These are phyloP conservation scores for Megaceryle maxima DNA, from an alignment of 2,113 vertebrate genomes.

Conservation along the genomic window DNA sequence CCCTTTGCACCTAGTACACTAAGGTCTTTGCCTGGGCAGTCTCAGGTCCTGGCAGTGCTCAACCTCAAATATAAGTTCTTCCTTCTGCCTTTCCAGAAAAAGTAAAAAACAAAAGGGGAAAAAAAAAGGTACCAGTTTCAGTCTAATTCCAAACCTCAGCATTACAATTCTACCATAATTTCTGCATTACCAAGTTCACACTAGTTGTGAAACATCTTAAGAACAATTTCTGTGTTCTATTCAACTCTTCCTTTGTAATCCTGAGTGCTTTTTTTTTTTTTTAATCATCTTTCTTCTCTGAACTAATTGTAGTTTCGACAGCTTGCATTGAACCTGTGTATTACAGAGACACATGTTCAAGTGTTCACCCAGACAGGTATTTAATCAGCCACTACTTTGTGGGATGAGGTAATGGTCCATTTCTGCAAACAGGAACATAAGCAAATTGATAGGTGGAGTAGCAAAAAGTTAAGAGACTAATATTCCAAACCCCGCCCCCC, in stretches of 20 bases:
- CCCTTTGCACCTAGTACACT: neutral
- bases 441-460: neutral
- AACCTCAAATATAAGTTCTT: neutral
- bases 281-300: neutral
- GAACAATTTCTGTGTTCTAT: neutral
- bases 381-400: neutral
- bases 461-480: neutral
- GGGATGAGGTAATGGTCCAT: too few relatives aligned
- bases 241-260: neutral
- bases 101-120: too few relatives aligned
- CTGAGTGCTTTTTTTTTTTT: neutral
- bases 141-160: neutral
- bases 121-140: neutral
- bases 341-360: neutral
- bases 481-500: neutral
- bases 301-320: neutral
- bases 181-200: neutral
- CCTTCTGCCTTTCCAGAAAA: neutral
- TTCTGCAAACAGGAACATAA: neutral
- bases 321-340: neutral
- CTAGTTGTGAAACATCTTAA: neutral
- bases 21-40: neutral
- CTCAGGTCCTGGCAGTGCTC: neutral
- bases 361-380: neutral
- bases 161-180: neutral